Base-by-base conservation (phyloP, 2,113 vertebrate genomes). In the Dicrurus megarhynchus region DNA sequence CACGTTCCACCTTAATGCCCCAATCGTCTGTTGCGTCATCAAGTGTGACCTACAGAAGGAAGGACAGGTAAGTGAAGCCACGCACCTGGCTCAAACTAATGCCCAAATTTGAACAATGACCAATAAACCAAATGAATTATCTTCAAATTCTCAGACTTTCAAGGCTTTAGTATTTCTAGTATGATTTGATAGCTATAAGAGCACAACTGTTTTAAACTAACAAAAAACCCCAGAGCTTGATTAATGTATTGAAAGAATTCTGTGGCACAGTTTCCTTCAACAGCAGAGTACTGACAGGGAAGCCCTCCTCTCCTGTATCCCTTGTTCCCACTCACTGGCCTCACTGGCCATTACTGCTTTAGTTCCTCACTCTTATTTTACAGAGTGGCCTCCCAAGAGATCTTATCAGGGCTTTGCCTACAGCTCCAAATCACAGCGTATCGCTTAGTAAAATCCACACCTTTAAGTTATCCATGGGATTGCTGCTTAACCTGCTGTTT, bases 1-100 rank as follows among this genome's bases (percentile, higher is more conserved):
- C 99, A 4, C 99, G 99, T 94, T 99, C 99, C 95, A 99, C 99
- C 92, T 99, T 99, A 90, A 99, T 99, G 10, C 99, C 99, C 99
- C 99, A 99, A 26, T 98, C 91, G 5, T 99, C 99, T 2, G 99
- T 99, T 22, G 99, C 99, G 0, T 98, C 98, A 26, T 99, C 99
- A 73, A 99, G 98, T 0, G 98, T 98, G 26, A 44, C 80, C 99
- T 99, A 67, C 26, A 13, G 9, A 76, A 67, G 55, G 77, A 44
- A 85, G 50, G 24, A 76, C 55, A 90, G 37, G 42, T 33, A 47
- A 65, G 60, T 74, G 63, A 77, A 69, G 24, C 39, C 68, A 63
- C 6, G 23, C 42, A 44, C 28, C 18, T 44, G 16, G 32, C 89
- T 89, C 69, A 71, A 59, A 71, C 8, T 30, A 35, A 59, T 23